Evolutionary conservation across 2,888 invertebrate species (phyloP).

Genomic region (Callyntrura guangdongensis): DNA sequence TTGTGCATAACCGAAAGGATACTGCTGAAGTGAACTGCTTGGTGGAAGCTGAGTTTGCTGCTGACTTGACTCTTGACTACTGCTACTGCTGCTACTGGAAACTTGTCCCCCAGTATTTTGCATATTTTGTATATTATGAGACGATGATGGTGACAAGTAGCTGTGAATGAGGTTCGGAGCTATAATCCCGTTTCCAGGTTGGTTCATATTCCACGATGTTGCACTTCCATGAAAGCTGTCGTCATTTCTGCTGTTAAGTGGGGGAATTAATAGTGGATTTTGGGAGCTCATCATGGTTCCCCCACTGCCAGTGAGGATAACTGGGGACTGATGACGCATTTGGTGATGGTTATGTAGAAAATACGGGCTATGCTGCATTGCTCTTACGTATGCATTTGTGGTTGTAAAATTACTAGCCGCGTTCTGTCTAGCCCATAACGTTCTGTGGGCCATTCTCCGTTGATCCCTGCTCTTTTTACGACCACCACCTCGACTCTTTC

Average conservation of each 20-base stretch:
- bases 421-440: slow-evolving; percentile 59
- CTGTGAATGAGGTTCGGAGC: slow-evolving; percentile 27
- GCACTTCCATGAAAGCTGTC: slow-evolving; percentile 57
- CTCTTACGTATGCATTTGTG: background rate
- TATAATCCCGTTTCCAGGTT: slow-evolving; percentile 57
- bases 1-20: slow-evolving; percentile 12
- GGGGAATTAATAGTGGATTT: slow-evolving; percentile 22
- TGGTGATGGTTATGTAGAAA: slow-evolving; percentile 48
- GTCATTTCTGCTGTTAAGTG: slow-evolving; percentile 39
- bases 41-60: background rate
- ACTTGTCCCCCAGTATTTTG: slow-evolving; percentile 16
- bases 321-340: slow-evolving; percentile 38
- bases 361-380: slow-evolving; percentile 18
- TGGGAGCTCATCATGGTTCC: slow-evolving; percentile 38
- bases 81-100: slow-evolving; percentile 27
- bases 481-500: slow-evolving; percentile 36
- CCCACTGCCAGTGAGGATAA: slow-evolving; percentile 49
- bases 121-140: no score
- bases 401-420: slow-evolving; percentile 19
- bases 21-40: background rate
- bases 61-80: slow-evolving; percentile 35
- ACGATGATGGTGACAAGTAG: background rate
- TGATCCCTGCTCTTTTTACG: slow-evolving; percentile 55
- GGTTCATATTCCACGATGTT: slow-evolving; percentile 66
- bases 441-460: slow-evolving; percentile 56